Evolutionary conservation across 2,113 vertebrate species (phyloP).

Genomic region (Muscicapa adusta): DNA sequence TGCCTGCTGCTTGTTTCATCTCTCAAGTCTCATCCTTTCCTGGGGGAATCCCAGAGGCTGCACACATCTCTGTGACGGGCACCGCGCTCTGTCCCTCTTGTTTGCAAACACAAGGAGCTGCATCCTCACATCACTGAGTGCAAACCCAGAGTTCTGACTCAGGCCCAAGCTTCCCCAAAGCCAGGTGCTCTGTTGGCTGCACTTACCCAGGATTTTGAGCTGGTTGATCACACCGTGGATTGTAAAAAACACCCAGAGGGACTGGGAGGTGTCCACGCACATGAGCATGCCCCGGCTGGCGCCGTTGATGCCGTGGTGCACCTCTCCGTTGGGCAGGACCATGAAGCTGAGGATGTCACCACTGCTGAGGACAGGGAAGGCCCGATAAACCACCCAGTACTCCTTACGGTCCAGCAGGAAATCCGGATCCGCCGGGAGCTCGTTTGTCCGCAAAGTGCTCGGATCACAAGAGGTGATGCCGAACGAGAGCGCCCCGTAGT

Average conservation of each 20-base stretch:
- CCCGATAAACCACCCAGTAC: slow-evolving; percentile 95
- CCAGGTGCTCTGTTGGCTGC: fast-evolving
- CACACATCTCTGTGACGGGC: background rate
- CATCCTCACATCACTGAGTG: background rate
- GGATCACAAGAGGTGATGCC: slow-evolving; percentile 97
- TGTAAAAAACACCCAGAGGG: slow-evolving; percentile 94
- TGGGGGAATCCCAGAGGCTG: background rate
- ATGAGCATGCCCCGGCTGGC: slow-evolving; percentile 86
- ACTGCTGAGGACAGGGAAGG: slow-evolving; percentile 82
- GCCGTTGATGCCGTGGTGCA: slow-evolving; percentile 90
- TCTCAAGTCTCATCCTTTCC: background rate
- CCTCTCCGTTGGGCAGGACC: slow-evolving; percentile 87
- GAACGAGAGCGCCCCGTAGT: slow-evolving; percentile 88
- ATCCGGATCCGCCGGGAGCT: slow-evolving; percentile 91
- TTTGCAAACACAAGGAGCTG: background rate
- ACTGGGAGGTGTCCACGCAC: slow-evolving; percentile 93
- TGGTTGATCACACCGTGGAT: slow-evolving; percentile 91
- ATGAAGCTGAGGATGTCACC: slow-evolving; percentile 93
- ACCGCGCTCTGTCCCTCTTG: fast-evolving
- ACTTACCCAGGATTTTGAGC: slow-evolving; percentile 88
- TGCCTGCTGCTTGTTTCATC: background rate
- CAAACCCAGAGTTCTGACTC: background rate
- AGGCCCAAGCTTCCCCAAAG: background rate
- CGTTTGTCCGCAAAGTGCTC: slow-evolving; percentile 83
- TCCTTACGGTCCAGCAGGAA: slow-evolving; percentile 95